These are phyloP conservation scores for Umimayanthus kanabou DNA, from an alignment of 92 coral and sea anemone genomes.

Conservation along the genomic window DNA sequence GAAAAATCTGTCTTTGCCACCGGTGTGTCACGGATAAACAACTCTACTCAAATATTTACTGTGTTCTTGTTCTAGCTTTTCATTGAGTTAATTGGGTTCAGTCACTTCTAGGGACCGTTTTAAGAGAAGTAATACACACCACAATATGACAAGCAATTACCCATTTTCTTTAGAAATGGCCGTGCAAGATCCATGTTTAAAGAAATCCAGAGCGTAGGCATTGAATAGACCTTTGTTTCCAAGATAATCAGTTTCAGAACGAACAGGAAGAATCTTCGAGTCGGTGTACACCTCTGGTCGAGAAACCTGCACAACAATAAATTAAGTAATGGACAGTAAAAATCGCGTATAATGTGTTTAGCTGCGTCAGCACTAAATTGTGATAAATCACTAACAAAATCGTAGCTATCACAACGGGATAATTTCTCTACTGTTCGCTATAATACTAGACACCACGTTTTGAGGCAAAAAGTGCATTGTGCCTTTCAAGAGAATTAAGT, in stretches of 20 bases:
- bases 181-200: conserved; percentile 59
- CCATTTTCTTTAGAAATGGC: conserved; percentile 59
- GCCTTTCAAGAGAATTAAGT: no score
- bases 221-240: conserved; percentile 45
- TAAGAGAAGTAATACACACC: background rate
- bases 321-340: background rate
- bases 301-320: conserved; percentile 29
- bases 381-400: background rate
- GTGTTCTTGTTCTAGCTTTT: background rate
- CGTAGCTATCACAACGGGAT: background rate
- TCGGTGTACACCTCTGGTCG: conserved; percentile 74
- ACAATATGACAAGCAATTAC: conserved; percentile 18
- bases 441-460: background rate
- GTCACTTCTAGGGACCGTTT: background rate
- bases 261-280: conserved; percentile 61
- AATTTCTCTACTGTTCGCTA: background rate
- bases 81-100: background rate
- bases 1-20: background rate
- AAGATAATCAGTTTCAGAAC: conserved; percentile 18
- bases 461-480: background rate
- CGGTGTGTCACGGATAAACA: background rate
- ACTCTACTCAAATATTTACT: background rate
- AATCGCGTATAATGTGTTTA: background rate
- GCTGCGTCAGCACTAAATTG: conserved; percentile 3
- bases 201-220: conserved; percentile 79